A percentile compares a stretch with the other conserved stretches of the same genome.
Conservation (phyloP, 2,888 invertebrate species). For the Elegia similella region DNA sequence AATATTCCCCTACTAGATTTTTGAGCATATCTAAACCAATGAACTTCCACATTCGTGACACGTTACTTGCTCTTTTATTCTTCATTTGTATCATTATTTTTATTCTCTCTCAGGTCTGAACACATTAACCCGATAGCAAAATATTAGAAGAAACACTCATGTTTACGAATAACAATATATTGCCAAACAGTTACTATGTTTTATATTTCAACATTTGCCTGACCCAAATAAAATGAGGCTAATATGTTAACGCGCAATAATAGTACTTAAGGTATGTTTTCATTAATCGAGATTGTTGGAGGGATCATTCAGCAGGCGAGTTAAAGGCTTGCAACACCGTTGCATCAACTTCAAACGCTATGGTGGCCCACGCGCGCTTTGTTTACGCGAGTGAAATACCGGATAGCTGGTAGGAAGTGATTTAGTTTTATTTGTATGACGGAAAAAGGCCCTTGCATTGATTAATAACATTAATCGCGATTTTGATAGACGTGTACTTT, state of each 20-base stretch:
- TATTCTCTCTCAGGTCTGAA: no score
- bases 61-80: no score
- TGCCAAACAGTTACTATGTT: conserved; percentile 1
- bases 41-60: no score
- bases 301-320: conserved; percentile 7
- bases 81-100: no score
- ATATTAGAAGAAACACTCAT: no score
- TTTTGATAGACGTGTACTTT: no score
- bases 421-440: not conserved
- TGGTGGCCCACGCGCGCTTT: conserved; percentile 3
- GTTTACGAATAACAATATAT: not conserved
- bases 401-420: conserved; percentile 1
- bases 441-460: not conserved
- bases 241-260: conserved; percentile 13
- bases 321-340: conserved; percentile 7
- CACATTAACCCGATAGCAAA: no score
- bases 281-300: not conserved
- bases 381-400: conserved; percentile 6
- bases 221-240: conserved; percentile 16
- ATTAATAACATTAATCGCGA: not conserved
- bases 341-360: conserved; percentile 14
- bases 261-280: conserved; percentile 15
- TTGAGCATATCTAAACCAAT: no score
- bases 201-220: conserved; percentile 12
- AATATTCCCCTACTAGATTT: no score